These are phyloP conservation scores for Terebella lapidaria DNA, from an alignment of 2,888 invertebrate species.

Conservation along the genomic window DNA sequence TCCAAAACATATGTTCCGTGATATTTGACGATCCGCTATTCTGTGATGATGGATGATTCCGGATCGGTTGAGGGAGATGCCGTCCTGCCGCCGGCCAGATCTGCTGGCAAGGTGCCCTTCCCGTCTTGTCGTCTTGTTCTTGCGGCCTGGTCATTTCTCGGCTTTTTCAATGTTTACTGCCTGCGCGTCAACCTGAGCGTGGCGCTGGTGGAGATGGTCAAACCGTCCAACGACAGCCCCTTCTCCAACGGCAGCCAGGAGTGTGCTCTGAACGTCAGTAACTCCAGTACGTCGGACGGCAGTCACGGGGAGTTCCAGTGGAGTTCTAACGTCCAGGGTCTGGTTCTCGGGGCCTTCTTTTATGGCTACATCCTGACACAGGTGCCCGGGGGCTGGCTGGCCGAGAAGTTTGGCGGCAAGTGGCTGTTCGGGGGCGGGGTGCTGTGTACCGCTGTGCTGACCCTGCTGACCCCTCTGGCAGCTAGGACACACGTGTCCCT, in stretches of 20 bases:
- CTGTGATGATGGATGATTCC: too few species aligned
- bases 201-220: slow-evolving; percentile 25
- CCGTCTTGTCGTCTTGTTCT: slow-evolving; percentile 19
- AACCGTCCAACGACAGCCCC: slow-evolving; percentile 13
- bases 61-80: too few species aligned
- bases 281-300: too few species aligned
- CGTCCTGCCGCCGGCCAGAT: too few species aligned
- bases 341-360: slow-evolving; percentile 21
- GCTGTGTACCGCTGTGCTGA: slow-evolving; percentile 15
- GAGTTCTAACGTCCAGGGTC: slow-evolving; percentile 15
- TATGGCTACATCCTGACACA: slow-evolving; percentile 23
- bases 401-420: slow-evolving; percentile 19
- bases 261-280: not conserved
- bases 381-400: slow-evolving; percentile 22
- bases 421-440: slow-evolving; percentile 11
- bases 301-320: slow-evolving; percentile 18
- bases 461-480: slow-evolving; percentile 57
- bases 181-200: slow-evolving; percentile 24
- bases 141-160: slow-evolving; percentile 18
- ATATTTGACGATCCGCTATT: too few species aligned
- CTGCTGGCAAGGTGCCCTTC: too few species aligned
- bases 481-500: slow-evolving; percentile 68
- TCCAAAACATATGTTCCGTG: too few species aligned
- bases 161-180: slow-evolving; percentile 22
- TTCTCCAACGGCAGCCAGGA: not conserved